These are phyloP conservation scores for Oasisia sp. DNA, from an alignment of 2,888 invertebrate species.

Conservation along the genomic window DNA sequence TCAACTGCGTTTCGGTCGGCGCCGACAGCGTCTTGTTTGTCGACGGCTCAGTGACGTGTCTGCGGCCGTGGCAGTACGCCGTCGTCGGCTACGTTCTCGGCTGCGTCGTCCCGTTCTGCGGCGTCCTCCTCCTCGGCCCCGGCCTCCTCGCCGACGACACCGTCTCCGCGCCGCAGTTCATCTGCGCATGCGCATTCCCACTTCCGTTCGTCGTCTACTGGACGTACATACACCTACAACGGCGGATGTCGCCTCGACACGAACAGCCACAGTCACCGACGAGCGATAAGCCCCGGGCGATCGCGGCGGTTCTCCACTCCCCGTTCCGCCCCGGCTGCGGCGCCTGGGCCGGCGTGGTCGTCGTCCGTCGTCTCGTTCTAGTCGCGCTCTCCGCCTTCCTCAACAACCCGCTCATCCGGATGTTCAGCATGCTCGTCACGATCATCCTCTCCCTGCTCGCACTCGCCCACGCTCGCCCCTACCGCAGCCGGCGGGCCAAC, in stretches of 20 bases:
- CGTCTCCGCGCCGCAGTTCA: slow-evolving; percentile 34
- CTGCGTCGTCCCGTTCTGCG: slow-evolving; percentile 38
- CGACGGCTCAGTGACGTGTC: slow-evolving; percentile 37
- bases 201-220: slow-evolving; percentile 38
- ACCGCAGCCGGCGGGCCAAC: slow-evolving; percentile 32
- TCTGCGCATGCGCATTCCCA: slow-evolving; percentile 38
- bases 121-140: slow-evolving; percentile 36
- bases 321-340: slow-evolving; percentile 36
- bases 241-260: not conserved
- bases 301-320: slow-evolving; percentile 37
- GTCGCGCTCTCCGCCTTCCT: slow-evolving; percentile 36
- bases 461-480: slow-evolving; percentile 37
- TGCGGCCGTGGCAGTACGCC: slow-evolving; percentile 38
- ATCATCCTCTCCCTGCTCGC: slow-evolving; percentile 34
- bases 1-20: slow-evolving; percentile 40
- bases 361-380: slow-evolving; percentile 34
- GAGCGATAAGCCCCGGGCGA: slow-evolving; percentile 11
- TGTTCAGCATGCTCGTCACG: slow-evolving; percentile 34
- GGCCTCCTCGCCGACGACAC: slow-evolving; percentile 33
- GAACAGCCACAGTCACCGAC: slow-evolving; percentile 18
- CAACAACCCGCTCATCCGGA: slow-evolving; percentile 35
- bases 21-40: slow-evolving; percentile 36
- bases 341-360: slow-evolving; percentile 39
- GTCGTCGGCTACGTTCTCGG: slow-evolving; percentile 36
- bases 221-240: slow-evolving; percentile 25